These are phyloP conservation scores for Lichenostomus cassidix DNA, from an alignment of 2,113 vertebrate species.

Conservation along the genomic window DNA sequence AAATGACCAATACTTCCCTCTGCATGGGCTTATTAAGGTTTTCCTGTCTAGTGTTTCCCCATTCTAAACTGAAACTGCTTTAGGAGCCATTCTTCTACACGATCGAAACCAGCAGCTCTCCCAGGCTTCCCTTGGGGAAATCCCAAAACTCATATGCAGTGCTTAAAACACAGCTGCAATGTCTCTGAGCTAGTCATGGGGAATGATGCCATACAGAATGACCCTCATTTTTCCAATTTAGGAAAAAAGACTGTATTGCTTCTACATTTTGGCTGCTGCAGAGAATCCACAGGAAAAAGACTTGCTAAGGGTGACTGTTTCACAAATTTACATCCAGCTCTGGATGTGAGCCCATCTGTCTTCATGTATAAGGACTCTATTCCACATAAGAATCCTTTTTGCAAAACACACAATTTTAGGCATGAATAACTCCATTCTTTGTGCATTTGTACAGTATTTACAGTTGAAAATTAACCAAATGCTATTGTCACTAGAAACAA, in stretches of 20 bases:
- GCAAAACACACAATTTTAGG: neutral
- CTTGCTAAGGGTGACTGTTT: neutral
- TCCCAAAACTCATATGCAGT: neutral
- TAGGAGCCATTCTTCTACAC: neutral
- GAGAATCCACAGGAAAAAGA: neutral
- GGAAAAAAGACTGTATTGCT: neutral
- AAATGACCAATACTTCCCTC: neutral
- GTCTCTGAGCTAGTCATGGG: neutral
- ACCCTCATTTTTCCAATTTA: constrained; percentile 1
- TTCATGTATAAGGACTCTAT: neutral
- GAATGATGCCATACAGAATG: neutral
- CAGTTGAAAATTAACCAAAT: neutral
- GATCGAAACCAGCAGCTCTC: rapidly evolving
- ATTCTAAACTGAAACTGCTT: neutral
- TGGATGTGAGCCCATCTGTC: neutral
- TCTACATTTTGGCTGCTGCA: neutral
- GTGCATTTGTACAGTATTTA: neutral
- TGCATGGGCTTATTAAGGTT: neutral
- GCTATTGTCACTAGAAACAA: neutral
- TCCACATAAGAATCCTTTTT: neutral
- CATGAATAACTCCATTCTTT: neutral
- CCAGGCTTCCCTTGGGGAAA: neutral
- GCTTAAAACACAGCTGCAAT: neutral
- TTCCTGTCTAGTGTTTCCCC: neutral
- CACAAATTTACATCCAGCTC: neutral